Base-by-base conservation (phyloP, 1,140 invertebrate genomes). In the Caenorhabditis latens region DNA sequence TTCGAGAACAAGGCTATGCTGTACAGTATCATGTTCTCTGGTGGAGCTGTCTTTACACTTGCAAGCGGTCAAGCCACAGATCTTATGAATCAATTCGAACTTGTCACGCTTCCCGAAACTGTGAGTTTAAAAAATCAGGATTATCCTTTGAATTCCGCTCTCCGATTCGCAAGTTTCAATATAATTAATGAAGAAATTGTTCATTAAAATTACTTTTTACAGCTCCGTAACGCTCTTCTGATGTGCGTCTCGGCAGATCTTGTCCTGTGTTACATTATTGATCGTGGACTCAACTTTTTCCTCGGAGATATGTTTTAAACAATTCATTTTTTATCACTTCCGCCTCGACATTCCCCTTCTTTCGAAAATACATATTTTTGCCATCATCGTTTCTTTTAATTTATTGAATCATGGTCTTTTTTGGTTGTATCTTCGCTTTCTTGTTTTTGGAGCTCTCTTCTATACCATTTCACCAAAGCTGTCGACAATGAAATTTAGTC, bases 1-100 rank as follows among this genome's bases (percentile, higher is more conserved):
- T 93, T 92, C 21, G 96, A 98, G 91, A 99, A 99, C 93, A 96
- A 96, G 91, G 95, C 96, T 42, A 94, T 99, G 83, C 93, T 99
- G 89, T 98, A 97, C 93, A 92, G 92, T 42, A 89, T 93, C 8
- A 82, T 93, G 32, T 91, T 93, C 42, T 94, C 94, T 53, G 91
- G 90, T n/a, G 88, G 90, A 9, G 92, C 92, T 16, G 92, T 94
- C 14, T 90, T 93, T 32, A 86, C 87, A 16, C 89, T 94, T 46
- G 93, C 93, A 24, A 93, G 92, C 87, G 93, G 93, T 7, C 48
- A 92, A 8, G 84, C 93, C 8, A 93, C 93, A n/a, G 93, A 94
- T 42, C 43, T 94, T 8, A 88, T 90, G 19, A 89, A 92, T 43
- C 92, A 93, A 86, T 93, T 94, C 90, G 93, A 94, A 89, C 88